Base-by-base conservation (phyloP, 2,797 vertebrate species). In the Miichthys miiuy region DNA sequence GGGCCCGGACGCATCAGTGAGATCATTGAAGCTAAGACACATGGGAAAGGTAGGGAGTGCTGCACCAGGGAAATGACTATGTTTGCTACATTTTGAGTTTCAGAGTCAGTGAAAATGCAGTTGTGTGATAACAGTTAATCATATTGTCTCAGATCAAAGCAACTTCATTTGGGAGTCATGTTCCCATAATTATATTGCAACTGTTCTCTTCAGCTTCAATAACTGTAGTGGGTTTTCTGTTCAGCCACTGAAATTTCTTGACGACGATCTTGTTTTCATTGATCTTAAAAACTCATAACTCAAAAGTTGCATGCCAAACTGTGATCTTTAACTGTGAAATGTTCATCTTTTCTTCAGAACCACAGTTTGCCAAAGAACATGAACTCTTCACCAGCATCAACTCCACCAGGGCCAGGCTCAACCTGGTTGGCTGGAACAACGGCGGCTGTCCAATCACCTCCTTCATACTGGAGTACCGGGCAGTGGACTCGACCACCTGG, bases 311-410 rank as follows among this genome's bases (percentile, higher is more conserved):
- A 25, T 14, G 1, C 13, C 1, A 12, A 38, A 38, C 18, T 48
- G 10, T 57, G 3, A 47, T 5, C 4, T 66, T 72, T 44, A 68
- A n/a, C 5, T 30, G 10, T 48, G 3, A 38, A 12, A 42, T 21
- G 12, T 17, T 27, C 50, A 0, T 80, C 16, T 62, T 41, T 17
- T 73, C 68, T 44, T 72, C 92, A 99, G 98, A 99, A 75, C 98
- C 98, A 6, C 98, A 99, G 87, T 99, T 99, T 93, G 97, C 97
- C 54, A 99, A 99, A 95, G 98, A 99, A 83, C 98, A 99, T 20
- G 98, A 99, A 79, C 96, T 99, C 76, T 99, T 99, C 62, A 96
- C 97, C 92, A 99, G 97, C 88, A 96, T 99, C 89, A 99, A 99
- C 91, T 97, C 96, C 79, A 98, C 97, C 0, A 94, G 97, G 0